Evolutionary conservation across 2,113 vertebrate species (phyloP).

Genomic region (Phaetusa simplex): DNA sequence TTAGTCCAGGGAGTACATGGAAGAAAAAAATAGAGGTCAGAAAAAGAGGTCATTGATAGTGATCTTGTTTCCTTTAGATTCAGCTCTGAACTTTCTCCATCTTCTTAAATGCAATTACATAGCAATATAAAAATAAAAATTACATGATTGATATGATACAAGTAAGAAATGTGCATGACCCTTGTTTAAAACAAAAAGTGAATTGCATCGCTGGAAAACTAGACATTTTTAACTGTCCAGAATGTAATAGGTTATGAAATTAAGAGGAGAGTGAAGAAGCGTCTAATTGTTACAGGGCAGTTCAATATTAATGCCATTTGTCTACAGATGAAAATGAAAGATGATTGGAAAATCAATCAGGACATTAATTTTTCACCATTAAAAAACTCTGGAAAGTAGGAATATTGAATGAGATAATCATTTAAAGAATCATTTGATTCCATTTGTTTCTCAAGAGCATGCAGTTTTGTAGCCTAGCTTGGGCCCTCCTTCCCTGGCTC

Average conservation of each 20-base stretch:
- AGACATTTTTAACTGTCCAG: not conserved
- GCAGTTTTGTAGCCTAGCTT: not conserved
- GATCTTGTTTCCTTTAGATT: not conserved
- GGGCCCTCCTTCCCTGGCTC: not conserved
- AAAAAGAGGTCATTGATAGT: not conserved
- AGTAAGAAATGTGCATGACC: not conserved
- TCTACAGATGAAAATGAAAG: slow-evolving; percentile 11
- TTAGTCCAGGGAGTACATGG: not conserved
- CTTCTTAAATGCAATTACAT: not conserved
- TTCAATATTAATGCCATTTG: slow-evolving; percentile 31
- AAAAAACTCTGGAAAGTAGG: not conserved
- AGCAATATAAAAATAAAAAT: not conserved
- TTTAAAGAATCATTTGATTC: not conserved
- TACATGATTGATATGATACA: not conserved
- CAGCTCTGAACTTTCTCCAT: not conserved
- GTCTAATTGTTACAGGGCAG: not conserved
- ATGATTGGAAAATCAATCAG: slow-evolving; percentile 18
- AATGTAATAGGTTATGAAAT: not conserved
- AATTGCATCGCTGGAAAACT: not conserved
- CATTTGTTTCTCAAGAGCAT: not conserved
- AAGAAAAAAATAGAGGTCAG: not conserved
- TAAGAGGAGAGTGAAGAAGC: not conserved
- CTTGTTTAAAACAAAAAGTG: not conserved
- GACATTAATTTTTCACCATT: slow-evolving; percentile 26
- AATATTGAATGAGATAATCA: not conserved